Evolutionary conservation across 2,797 vertebrate species (phyloP), one percentile per base, ranked within the genome.

Genomic region (Aeoliscus strigatus): DNA sequence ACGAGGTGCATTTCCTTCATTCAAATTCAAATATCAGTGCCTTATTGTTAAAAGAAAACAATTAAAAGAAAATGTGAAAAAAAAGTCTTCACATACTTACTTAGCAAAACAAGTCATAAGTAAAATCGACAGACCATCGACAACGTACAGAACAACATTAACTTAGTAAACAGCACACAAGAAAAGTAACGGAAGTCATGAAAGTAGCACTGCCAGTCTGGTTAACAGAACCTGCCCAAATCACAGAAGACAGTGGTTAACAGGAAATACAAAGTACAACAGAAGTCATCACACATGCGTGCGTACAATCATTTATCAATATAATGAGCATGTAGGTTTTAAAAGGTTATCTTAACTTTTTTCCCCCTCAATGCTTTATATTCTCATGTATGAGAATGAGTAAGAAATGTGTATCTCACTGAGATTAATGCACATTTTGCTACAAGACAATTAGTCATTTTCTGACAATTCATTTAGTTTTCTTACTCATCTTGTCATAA

Each of bases 391-490:
- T 92, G 94, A 98, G 95, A 98, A 99, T 90, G 92, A 92, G 92
- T 92, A 94, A 93, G 83, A 93, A 84, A 92, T 87, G 92, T 90
- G 90, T 92, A 98, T 99, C 95, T 99, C 96, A 97, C 90, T 97
- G 95, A 99, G 95, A 99, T 99, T 92, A 99, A 96, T 91, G 93
- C 92, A 96, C 94, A 94, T 95, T 96, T 94, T 94, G 93, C 94
- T 94, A 95, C 93, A 97, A 96, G 93, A 95, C 93, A 95, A 93
- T 92, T 92, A 91, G 92, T 93, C 91, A 91, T 90, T 92, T 90
- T 83, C 84, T 80, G 81, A 82, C 89, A 91, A 88, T 89, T 91
- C 91, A 91, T 81, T 90, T 89, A 87, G 85, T 80, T 86, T 82
- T 75, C 73, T 78, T 82, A 81, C 89, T 80, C 77, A 73, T 73